Evolutionary conservation across 2,888 invertebrate species (phyloP).

Genomic region (Calameuta filiformis): DNA sequence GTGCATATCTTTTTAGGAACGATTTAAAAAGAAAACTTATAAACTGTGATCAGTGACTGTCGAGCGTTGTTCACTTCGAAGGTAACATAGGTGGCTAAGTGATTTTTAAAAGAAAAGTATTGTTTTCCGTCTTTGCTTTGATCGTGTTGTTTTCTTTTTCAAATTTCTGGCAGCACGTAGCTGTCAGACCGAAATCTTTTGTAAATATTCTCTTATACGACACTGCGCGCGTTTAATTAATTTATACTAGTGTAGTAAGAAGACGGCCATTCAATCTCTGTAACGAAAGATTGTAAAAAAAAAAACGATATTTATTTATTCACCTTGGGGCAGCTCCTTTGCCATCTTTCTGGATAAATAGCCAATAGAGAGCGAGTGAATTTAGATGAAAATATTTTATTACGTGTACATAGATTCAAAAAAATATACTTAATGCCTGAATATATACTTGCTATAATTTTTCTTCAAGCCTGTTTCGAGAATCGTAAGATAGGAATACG

Average conservation of each 20-base stretch:
- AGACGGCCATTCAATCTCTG: not conserved
- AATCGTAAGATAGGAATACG: not conserved
- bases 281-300: not conserved
- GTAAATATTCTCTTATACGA: not conserved
- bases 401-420: not conserved
- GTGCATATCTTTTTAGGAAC: not conserved
- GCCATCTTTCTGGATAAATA: not conserved
- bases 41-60: not conserved
- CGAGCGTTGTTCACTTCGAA: not conserved
- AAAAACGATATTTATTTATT: not conserved
- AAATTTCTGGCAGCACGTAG: not conserved
- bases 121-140: not conserved
- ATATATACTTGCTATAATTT: not conserved
- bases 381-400: constrained; percentile 1
- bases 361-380: not conserved
- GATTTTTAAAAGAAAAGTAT: not conserved
- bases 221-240: not conserved
- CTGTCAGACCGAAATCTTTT: not conserved
- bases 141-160: not conserved
- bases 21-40: not conserved
- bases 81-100: not conserved
- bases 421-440: not conserved
- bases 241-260: not conserved
- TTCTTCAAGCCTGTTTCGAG: not conserved
- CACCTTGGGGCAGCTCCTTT: not conserved